phyloP scores from a whole-genome alignment of 2,797 vertebrate genomes.

The Acanthis flammea region DNA sequence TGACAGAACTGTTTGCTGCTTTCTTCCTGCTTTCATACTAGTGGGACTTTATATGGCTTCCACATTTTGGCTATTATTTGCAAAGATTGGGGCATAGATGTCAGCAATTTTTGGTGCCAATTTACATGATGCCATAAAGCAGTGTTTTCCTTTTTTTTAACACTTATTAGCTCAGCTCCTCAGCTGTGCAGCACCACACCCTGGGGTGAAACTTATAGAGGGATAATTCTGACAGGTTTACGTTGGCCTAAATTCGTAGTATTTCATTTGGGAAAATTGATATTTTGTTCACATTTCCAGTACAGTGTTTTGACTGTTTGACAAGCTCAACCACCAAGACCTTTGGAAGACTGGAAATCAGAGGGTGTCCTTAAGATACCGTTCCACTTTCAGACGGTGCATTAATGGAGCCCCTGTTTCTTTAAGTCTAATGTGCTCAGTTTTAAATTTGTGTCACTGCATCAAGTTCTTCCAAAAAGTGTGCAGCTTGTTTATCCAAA shows the following conservation, averaged over 20 bases:
- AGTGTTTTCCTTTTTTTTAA: slow-evolving; percentile 67
- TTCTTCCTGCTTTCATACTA: background rate
- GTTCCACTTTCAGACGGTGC: background rate
- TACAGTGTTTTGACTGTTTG: slow-evolving; percentile 25
- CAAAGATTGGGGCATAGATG: slow-evolving; percentile 35
- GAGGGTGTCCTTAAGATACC: background rate
- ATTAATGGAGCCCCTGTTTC: background rate
- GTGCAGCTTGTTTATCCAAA: background rate
- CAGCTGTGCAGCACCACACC: slow-evolving; percentile 69
- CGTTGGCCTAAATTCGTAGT: slow-evolving; percentile 56
- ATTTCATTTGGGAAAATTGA: slow-evolving; percentile 52
- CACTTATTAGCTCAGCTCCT: slow-evolving; percentile 70
- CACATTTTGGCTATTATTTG: slow-evolving; percentile 55
- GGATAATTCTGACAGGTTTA: slow-evolving; percentile 64
- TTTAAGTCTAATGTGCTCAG: background rate
- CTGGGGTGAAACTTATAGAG: slow-evolving; percentile 60
- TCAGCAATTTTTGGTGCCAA: slow-evolving; percentile 26
- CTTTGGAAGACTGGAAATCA: background rate
- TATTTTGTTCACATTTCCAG: slow-evolving; percentile 11
- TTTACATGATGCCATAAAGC: slow-evolving; percentile 68
- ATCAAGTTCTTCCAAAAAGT: background rate
- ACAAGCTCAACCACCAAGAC: background rate
- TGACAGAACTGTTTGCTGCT: background rate
- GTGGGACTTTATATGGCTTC: background rate
- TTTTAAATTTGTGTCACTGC: background rate